Conservation (phyloP, 1,140 invertebrate genomes). For the Nylanderia fulva region DNA sequence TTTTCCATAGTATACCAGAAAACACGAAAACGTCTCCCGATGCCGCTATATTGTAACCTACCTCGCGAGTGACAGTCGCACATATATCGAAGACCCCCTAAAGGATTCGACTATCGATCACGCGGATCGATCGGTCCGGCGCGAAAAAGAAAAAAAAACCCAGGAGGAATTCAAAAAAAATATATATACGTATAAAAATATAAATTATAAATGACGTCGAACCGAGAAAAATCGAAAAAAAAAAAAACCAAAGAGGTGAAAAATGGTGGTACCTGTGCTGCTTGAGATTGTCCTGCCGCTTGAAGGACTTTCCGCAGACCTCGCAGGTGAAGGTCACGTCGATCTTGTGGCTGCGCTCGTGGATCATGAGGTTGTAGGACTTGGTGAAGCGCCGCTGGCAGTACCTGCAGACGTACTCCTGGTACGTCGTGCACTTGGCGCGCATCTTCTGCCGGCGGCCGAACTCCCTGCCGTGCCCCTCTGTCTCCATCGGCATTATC, state of each 20-base stretch:
- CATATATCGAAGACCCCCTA: slow-evolving; percentile 14
- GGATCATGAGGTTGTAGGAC: slow-evolving; percentile 99
- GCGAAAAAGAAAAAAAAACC: no score
- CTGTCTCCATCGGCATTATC: slow-evolving; percentile 94
- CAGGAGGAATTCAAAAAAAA: slow-evolving; percentile 28
- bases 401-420: slow-evolving; percentile 99
- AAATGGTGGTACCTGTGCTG: slow-evolving; percentile 93
- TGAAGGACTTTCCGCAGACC: slow-evolving; percentile 99
- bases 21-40: slow-evolving; percentile 39
- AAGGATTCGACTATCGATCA: slow-evolving; percentile 15
- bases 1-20: no score
- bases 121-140: no score
- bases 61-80: slow-evolving; percentile 29
- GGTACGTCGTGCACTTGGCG: slow-evolving; percentile 93
- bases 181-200: not conserved
- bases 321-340: slow-evolving; percentile 99
- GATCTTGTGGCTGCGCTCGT: slow-evolving; percentile 98
- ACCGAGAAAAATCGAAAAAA: not conserved
- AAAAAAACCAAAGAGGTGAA: not conserved
- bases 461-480: slow-evolving; percentile 95
- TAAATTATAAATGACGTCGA: not conserved
- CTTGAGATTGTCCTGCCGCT: slow-evolving; percentile 97
- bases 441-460: slow-evolving; percentile 94
- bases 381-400: slow-evolving; percentile 99
- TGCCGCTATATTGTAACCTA: no score